A percentile compares a stretch with the other conserved stretches of the same genome.
phyloP scores from a whole-genome alignment of 1,140 invertebrate species.

The Ruditapes philippinarum region DNA sequence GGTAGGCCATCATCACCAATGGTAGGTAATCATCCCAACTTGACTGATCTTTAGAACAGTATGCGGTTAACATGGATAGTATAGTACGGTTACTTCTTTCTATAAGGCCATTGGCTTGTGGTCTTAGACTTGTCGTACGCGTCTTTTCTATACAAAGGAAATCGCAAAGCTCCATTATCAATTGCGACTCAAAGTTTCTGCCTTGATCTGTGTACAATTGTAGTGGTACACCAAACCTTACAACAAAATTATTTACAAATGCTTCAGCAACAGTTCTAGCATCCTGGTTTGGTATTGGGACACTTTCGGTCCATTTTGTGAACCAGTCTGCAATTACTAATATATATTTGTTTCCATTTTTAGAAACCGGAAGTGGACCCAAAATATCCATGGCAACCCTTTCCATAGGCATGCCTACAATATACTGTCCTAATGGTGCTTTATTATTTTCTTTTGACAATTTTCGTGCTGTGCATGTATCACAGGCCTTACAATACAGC shows the following conservation, averaged over 20 bases:
- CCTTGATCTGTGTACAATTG: conserved; percentile 85
- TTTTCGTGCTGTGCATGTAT: neutral
- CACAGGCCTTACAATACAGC: neutral
- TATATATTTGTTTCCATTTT: too few relatives aligned
- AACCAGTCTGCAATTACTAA: conserved; percentile 76
- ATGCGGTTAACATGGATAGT: neutral
- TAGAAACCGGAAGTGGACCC: too few relatives aligned
- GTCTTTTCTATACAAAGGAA: conserved; percentile 52
- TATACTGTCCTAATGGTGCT: conserved; percentile 8
- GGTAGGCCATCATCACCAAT: conserved; percentile 74
- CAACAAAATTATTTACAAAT: conserved; percentile 81
- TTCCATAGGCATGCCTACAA: conserved; percentile 58
- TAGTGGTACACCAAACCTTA: conserved; percentile 82
- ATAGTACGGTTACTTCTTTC: neutral
- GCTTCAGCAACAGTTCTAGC: conserved; percentile 79
- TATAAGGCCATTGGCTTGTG: neutral
- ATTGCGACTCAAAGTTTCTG: conserved; percentile 55
- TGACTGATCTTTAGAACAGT: conserved; percentile 42
- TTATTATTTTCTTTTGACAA: neutral
- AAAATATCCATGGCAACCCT: conserved; percentile 62
- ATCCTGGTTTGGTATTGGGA: conserved; percentile 73
- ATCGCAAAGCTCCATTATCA: conserved; percentile 64
- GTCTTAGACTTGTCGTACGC: neutral
- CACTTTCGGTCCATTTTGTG: conserved; percentile 74
- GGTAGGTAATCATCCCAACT: conserved; percentile 74